Conservation (phyloP, 37 sponge, comb jelly and placozoan species). For the Cliona cf. orientalis region DNA sequence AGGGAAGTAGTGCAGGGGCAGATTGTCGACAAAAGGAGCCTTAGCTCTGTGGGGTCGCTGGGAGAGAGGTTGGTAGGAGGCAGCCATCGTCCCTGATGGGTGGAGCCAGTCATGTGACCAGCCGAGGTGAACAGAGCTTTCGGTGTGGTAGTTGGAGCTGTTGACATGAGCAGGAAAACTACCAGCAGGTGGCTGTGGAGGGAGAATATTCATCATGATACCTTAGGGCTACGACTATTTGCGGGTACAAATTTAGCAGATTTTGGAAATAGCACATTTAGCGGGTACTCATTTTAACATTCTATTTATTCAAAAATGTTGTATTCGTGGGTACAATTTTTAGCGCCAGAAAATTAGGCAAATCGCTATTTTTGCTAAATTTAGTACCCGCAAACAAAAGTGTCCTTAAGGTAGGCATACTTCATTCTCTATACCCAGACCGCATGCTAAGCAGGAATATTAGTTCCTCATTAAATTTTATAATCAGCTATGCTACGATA, state of each 20-base stretch:
- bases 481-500: no score
- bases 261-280: no score
- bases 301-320: no score
- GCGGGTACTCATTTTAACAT: no score
- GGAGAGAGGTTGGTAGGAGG: background rate
- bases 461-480: background rate
- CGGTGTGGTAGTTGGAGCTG: background rate
- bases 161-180: background rate
- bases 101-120: background rate
- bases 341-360: no score
- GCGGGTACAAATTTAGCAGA: no score
- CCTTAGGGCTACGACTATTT: no score
- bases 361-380: no score
- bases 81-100: background rate
- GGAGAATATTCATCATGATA: no score
- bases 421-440: background rate
- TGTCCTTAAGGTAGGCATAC: no score
- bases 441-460: background rate
- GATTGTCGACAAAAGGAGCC: background rate
- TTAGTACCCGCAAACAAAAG: no score
- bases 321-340: no score
- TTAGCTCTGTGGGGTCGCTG: background rate
- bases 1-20: background rate
- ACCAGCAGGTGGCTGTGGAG: background rate
- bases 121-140: background rate